Conservation (phyloP, 2,113 vertebrate genomes). For the Columbina picui region DNA sequence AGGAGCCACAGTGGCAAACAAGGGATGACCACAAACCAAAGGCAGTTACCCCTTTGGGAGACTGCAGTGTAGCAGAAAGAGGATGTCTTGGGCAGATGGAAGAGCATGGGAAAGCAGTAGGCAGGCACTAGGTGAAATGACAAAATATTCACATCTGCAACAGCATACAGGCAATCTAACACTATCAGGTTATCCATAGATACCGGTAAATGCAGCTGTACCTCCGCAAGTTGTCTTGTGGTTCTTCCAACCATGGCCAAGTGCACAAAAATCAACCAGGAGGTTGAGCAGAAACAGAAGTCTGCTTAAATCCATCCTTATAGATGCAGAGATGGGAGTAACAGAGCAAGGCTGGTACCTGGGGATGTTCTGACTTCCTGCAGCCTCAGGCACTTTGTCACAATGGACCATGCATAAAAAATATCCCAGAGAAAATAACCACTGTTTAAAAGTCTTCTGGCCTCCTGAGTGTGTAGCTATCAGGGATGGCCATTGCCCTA, state of each 20-base stretch:
- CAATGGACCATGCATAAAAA: accelerated
- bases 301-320: not conserved
- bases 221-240: not conserved
- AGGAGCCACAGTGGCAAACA: not conserved
- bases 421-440: not conserved
- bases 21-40: not conserved
- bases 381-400: not conserved
- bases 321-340: not conserved
- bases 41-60: not conserved
- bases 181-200: not conserved
- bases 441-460: not conserved
- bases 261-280: not conserved
- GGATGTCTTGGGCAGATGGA: not conserved
- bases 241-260: not conserved
- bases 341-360: not conserved
- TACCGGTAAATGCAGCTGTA: not conserved
- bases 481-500: not conserved
- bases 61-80: not conserved
- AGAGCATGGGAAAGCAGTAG: not conserved
- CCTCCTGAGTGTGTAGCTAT: not conserved
- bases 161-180: accelerated
- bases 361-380: not conserved
- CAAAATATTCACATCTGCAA: not conserved
- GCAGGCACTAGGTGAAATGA: not conserved
- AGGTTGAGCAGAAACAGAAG: not conserved